phyloP scores from a whole-genome alignment of 2,113 vertebrate genomes.

The Pachypanchax playfairii region DNA sequence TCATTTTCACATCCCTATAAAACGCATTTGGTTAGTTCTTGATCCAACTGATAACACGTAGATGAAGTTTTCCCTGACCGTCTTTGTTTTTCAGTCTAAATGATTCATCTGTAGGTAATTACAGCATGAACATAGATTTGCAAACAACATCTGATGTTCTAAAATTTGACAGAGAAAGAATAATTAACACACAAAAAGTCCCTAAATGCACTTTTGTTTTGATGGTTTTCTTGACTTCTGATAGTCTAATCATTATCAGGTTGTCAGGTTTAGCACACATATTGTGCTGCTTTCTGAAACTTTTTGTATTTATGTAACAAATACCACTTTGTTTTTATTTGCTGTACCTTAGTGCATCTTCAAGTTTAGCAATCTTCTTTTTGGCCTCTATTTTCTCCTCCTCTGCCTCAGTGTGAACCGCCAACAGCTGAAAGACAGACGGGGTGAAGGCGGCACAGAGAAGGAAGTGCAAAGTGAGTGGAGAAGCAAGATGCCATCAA shows the following conservation, averaged over 20 bases:
- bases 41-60: too few species aligned
- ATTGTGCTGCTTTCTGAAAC: background rate
- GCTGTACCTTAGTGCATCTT: conserved; percentile 77
- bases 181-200: too few species aligned
- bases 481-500: conserved; percentile 54
- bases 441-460: conserved; percentile 1
- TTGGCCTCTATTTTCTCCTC: conserved; percentile 69
- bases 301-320: background rate
- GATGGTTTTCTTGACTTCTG: too few species aligned
- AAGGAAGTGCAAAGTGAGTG: conserved; percentile 33
- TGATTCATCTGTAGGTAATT: conserved; percentile 7
- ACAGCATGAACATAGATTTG: background rate
- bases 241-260: too few species aligned
- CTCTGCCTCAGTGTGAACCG: conserved; percentile 72
- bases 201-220: too few species aligned
- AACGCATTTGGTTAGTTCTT: background rate
- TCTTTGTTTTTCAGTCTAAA: background rate
- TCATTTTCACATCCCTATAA: too few species aligned
- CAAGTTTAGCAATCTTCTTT: conserved; percentile 72
- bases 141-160: background rate
- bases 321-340: background rate
- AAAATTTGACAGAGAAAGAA: too few species aligned
- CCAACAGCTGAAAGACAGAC: conserved; percentile 61
- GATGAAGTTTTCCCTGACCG: too few species aligned
- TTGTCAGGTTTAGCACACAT: background rate